Evolutionary conservation across 92 coral and sea anemone genomes (phyloP), one percentile per base, ranked within the genome.

Genomic region (Parazoanthus darwini): DNA sequence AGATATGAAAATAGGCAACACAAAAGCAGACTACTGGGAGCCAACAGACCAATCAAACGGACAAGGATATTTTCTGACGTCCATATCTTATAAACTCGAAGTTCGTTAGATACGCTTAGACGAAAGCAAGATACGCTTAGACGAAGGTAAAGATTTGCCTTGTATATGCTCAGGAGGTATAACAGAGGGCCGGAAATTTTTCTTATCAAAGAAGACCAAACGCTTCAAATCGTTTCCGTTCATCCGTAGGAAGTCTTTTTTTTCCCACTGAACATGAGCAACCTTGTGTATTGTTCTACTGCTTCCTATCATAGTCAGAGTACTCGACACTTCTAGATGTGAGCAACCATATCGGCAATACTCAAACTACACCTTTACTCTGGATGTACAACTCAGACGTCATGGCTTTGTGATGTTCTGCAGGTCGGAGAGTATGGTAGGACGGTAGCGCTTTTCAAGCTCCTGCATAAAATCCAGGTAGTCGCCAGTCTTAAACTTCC

Each of bases 371-470:
- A 63, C 26, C 8, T 63, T 63, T 63, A 63, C 70, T 63, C 22
- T 63, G 18, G 59, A 54, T 13, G 59, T 54, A 54, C 18, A 11
- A 26, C 20, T 72, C 7, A 54, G 1, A 15, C 9, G 68, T 88
- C 54, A 97, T 18, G 99, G 98, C 67, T 97, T 92, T 13, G 99
- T 97, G 71, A 97, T 95, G 88, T 97, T 97, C 90, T 97, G 99
- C 23, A 97, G 89, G 79, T 97, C 99, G 5, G 96, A 93, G 37
- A 97, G 91, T 56, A 97, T 95, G 16, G 98, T 92, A 10, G 93
- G 93, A 54, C 99, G 98, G 79, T 97, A 95, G 39, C 98, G 94
- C 38, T 87, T 89, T 70, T 97, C 98, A 38, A 97, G 93, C 43
- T 96, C 98, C 85, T 90, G 85, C 99, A 95, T 97, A 76, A 94